These are phyloP conservation scores for Xyliphius kryptos DNA, from an alignment of 2,113 vertebrate genomes.

Conservation along the genomic window DNA sequence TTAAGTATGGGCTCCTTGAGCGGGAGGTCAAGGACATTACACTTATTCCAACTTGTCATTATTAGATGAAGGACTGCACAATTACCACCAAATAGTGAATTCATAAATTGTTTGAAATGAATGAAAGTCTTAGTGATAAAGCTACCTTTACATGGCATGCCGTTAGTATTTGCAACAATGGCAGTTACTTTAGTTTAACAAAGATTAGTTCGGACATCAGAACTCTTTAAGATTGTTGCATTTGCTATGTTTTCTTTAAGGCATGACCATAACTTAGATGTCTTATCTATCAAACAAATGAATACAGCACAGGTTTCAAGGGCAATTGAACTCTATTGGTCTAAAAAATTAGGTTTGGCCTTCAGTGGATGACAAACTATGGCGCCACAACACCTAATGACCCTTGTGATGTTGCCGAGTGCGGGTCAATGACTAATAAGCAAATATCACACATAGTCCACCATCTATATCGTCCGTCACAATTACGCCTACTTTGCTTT, in stretches of 20 bases:
- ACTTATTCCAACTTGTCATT: slow-evolving; percentile 23
- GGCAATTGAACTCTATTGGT: slow-evolving; percentile 52
- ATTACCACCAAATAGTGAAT: too few relatives aligned
- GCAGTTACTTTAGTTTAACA: too few relatives aligned
- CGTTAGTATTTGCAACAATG: too few relatives aligned
- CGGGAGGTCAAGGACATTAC: slow-evolving; percentile 28
- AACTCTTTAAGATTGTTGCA: too few relatives aligned
- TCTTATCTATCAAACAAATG: too few relatives aligned
- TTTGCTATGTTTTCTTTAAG: too few relatives aligned
- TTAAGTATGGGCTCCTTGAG: slow-evolving; percentile 9
- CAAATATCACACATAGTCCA: slow-evolving; percentile 46
- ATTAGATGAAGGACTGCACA: slow-evolving; percentile 16
- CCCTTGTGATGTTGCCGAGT: slow-evolving; percentile 48
- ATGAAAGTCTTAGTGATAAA: too few relatives aligned
- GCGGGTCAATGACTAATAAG: slow-evolving; percentile 50
- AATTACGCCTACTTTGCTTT: slow-evolving; percentile 30
- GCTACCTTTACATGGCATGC: too few relatives aligned
- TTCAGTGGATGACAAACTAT: slow-evolving; percentile 45
- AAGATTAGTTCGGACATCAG: too few relatives aligned
- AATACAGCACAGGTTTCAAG: slow-evolving; percentile 55
- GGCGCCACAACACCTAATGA: slow-evolving; percentile 47
- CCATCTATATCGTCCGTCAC: slow-evolving; percentile 41
- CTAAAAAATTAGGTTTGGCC: slow-evolving; percentile 46
- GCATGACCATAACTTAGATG: too few relatives aligned
- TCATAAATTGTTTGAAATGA: too few relatives aligned